These are phyloP conservation scores for Sphinx pinastri DNA, from an alignment of 2,888 invertebrate genomes.

Conservation along the genomic window DNA sequence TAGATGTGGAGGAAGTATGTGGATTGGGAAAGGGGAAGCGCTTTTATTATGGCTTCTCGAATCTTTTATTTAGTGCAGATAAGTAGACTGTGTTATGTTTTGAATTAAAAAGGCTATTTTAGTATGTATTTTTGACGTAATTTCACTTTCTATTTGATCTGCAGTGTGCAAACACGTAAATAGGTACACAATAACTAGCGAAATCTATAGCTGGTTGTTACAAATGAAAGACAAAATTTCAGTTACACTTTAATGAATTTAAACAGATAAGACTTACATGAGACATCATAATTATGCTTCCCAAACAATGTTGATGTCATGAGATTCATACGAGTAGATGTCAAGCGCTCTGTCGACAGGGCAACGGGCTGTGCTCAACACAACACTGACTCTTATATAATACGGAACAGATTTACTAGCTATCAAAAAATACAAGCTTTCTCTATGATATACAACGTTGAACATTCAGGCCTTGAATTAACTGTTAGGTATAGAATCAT, in stretches of 20 bases:
- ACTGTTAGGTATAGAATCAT: slow-evolving; percentile 34
- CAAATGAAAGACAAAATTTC: slow-evolving; percentile 51
- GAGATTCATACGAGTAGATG: slow-evolving; percentile 51
- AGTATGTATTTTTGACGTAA: no score
- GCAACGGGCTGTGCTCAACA: slow-evolving; percentile 37
- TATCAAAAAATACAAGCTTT: slow-evolving; percentile 59
- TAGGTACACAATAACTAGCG: not conserved
- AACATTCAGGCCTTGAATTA: slow-evolving; percentile 52
- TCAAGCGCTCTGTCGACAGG: slow-evolving; percentile 28
- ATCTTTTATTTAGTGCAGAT: no score
- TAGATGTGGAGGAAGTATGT: no score
- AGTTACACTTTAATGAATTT: slow-evolving; percentile 79
- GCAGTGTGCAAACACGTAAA: no score
- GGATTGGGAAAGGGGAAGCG: no score
- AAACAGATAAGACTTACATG: slow-evolving; percentile 81
- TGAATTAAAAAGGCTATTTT: no score
- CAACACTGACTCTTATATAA: slow-evolving; percentile 59
- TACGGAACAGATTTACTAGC: slow-evolving; percentile 59
- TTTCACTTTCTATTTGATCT: no score
- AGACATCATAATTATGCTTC: slow-evolving; percentile 85
- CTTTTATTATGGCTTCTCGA: no score
- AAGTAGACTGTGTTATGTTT: no score
- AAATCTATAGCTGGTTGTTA: not conserved
- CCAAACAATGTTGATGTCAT: slow-evolving; percentile 75
- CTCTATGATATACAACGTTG: slow-evolving; percentile 52